Evolutionary conservation across 2,113 vertebrate species (phyloP).

Genomic region (Myodes glareolus): DNA sequence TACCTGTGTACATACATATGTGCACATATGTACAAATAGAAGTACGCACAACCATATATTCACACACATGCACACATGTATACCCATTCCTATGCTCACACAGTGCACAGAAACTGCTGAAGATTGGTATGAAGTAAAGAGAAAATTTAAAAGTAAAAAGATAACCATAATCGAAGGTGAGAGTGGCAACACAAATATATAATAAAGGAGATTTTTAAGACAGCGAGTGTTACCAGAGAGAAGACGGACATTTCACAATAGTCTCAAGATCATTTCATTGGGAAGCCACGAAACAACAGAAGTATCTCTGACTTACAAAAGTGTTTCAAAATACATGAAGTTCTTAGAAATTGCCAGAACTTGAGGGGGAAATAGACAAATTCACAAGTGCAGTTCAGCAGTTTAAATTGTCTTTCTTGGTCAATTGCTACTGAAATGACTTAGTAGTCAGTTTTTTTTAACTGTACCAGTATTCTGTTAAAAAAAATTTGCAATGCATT

Average conservation of each 20-base stretch:
- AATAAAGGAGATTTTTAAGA: not conserved
- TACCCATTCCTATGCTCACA: not conserved
- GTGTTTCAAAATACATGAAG: not conserved
- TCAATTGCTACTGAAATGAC: not conserved
- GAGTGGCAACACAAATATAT: not conserved
- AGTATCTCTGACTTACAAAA: not conserved
- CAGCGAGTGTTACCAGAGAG: not conserved
- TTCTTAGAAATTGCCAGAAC: not conserved
- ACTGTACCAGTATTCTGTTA: no score
- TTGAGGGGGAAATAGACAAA: slow-evolving; percentile 6
- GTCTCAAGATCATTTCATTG: not conserved
- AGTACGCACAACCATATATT: not conserved
- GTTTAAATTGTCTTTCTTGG: not conserved
- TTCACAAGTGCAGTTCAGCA: not conserved
- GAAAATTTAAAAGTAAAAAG: not conserved
- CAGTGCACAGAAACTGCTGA: not conserved
- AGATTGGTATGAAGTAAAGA: not conserved
- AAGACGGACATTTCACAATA: slow-evolving; percentile 15
- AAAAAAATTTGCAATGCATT: no score
- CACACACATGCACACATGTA: not conserved
- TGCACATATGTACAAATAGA: not conserved
- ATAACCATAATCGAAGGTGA: not conserved
- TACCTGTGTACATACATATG: not conserved
- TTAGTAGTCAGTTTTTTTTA: not conserved
- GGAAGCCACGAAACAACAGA: not conserved